Evolutionary conservation across 2,113 vertebrate species (phyloP).

Genomic region (Thryonomys swinderianus): DNA sequence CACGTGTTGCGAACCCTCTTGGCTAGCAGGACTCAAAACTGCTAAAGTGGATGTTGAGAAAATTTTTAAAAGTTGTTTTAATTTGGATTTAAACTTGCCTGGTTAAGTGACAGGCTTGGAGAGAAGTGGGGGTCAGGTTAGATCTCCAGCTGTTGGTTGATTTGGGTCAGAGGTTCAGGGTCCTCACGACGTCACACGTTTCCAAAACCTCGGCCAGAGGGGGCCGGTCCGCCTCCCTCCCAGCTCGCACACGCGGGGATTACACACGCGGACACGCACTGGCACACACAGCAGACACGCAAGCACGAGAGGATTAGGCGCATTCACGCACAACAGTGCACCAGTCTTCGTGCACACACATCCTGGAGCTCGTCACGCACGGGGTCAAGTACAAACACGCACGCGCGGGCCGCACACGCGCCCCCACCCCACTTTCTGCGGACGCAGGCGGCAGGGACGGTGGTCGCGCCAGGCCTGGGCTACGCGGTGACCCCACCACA

Average conservation of each 20-base stretch:
- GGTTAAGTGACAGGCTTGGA: fast-evolving
- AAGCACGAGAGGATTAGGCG: neutral
- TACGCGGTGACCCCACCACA: neutral
- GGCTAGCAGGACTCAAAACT: neutral
- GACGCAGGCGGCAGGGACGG: neutral
- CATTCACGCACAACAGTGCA: neutral
- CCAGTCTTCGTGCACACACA: neutral
- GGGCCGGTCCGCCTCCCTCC: neutral
- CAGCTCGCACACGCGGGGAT: neutral
- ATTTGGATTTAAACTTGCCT: neutral
- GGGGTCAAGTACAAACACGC: neutral
- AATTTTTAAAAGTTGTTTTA: neutral
- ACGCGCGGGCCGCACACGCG: neutral
- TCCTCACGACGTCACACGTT: neutral
- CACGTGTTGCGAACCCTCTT: neutral
- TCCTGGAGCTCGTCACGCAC: neutral
- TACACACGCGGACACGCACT: fast-evolving
- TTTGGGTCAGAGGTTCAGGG: neutral
- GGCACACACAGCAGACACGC: fast-evolving
- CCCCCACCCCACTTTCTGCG: neutral
- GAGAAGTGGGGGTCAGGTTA: neutral
- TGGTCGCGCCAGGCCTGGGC: neutral
- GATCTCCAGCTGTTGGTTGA: neutral
- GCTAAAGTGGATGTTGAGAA: neutral
- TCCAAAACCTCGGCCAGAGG: neutral